These are phyloP conservation scores for Leptobrachium ailaonicum DNA, from an alignment of 2,113 vertebrate genomes.

Conservation along the genomic window DNA sequence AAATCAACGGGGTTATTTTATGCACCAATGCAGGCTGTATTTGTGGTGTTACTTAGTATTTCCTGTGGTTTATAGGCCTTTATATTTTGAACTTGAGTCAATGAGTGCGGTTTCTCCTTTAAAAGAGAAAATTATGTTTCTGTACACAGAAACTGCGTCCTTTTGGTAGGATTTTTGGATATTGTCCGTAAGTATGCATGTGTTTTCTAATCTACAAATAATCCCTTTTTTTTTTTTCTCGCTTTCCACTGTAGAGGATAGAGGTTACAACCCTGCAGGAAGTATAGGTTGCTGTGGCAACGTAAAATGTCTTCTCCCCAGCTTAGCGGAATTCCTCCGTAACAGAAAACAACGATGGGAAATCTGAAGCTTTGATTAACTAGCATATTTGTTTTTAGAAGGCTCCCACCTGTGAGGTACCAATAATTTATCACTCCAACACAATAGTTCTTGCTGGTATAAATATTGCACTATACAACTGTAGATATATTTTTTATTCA, in stretches of 20 bases:
- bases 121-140: slow-evolving; percentile 12
- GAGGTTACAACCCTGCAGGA: slow-evolving; percentile 97
- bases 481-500: slow-evolving; percentile 20
- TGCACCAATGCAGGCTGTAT: no score
- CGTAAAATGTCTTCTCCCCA: slow-evolving; percentile 93
- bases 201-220: slow-evolving; percentile 95
- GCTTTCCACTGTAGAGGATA: slow-evolving; percentile 96
- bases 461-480: slow-evolving; percentile 42
- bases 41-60: no score
- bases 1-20: no score
- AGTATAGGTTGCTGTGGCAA: slow-evolving; percentile 97
- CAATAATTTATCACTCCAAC: slow-evolving; percentile 49
- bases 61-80: no score
- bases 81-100: background rate
- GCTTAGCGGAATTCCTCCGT: slow-evolving; percentile 94
- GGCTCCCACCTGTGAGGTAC: slow-evolving; percentile 83
- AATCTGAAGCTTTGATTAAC: slow-evolving; percentile 93
- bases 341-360: slow-evolving; percentile 98
- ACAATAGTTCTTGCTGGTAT: slow-evolving; percentile 25
- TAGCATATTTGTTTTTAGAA: slow-evolving; percentile 81
- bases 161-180: slow-evolving; percentile 51
- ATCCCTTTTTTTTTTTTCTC: slow-evolving; percentile 79
- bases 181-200: slow-evolving; percentile 92
- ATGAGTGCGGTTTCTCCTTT: no score
- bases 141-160: slow-evolving; percentile 3